Conservation (phyloP, 2,113 vertebrate genomes). For the Canis aureus region DNA sequence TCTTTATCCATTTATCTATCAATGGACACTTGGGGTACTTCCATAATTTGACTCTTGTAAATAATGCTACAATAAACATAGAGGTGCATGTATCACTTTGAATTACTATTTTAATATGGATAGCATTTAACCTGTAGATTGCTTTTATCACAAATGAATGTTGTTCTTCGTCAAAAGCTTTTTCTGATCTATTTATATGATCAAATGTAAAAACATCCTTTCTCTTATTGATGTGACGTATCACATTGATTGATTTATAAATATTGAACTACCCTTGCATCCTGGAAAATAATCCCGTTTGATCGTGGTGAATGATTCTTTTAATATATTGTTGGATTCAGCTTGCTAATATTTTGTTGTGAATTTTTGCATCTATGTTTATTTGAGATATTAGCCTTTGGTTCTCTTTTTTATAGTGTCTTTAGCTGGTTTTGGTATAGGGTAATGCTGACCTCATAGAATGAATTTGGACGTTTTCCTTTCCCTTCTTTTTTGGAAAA, state of each 20-base stretch:
- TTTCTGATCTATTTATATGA: background rate
- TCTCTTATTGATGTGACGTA: background rate
- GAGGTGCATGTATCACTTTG: background rate
- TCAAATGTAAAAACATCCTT: background rate
- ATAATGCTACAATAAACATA: background rate
- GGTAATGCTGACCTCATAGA: background rate
- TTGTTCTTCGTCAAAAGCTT: background rate
- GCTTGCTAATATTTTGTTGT: background rate
- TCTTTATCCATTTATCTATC: background rate
- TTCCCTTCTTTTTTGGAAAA: background rate
- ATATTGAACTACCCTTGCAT: background rate
- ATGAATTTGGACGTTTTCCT: background rate
- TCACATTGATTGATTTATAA: background rate
- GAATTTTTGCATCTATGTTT: background rate
- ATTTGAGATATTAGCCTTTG: background rate
- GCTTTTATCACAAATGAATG: background rate
- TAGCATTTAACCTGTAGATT: background rate
- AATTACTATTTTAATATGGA: background rate
- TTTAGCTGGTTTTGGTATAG: background rate
- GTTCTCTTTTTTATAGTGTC: background rate
- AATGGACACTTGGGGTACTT: background rate
- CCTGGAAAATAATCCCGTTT: background rate
- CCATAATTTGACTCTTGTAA: background rate
- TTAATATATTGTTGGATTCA: background rate
- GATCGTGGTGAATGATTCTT: background rate